Evolutionary conservation across 2,888 invertebrate genomes (phyloP), one percentile per base, ranked within the genome.

Genomic region (Galerucella calmariensis): DNA sequence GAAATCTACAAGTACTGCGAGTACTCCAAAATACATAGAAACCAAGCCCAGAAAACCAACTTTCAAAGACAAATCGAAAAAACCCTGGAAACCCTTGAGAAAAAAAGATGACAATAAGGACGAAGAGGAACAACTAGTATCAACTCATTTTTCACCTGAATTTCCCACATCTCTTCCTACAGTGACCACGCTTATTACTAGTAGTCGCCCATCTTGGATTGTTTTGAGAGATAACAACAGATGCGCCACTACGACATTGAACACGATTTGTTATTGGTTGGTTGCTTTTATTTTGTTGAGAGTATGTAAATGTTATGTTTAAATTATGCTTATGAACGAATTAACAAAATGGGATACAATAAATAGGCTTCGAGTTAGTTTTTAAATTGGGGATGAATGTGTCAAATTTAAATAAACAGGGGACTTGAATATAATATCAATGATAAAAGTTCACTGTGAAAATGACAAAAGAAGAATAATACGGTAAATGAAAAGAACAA

Each of bases 1-100:
- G 48, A 87, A 88, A 80, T 84, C 88, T 8, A 87, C 88, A 44
- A 87, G 85, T 73, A 87, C 87, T 14, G 82, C 85, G 1, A 84
- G 83, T 67, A 85, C 87, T 1, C 87, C 87, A 5, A 84, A 84
- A 71, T 83, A 84, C 68, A 81, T 84, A 8, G 87, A 87, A 75
- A 82, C 85, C 16, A 87, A 87, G 77, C 85, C 86, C 5, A 83
- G 86, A 61, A 88, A 87, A 79, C 84, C 85, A 5, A 72, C 79
- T 24, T 83, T 84, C 76, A 87, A 86, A 78, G 86, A 86, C 16
- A 87, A 87, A 79, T 81, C 85, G 63, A 87, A 86, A 77, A 87
- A 87, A 78, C 20, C 20, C 20, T 83, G 82, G 78, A 86, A 86
- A 76, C 82, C 84, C 69, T 81, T 85, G 24, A 81, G 82, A 69